A percentile compares a stretch with the other conserved stretches of the same genome.
Conservation (phyloP, 2,888 invertebrate species). For the Cheilosia grossa region DNA sequence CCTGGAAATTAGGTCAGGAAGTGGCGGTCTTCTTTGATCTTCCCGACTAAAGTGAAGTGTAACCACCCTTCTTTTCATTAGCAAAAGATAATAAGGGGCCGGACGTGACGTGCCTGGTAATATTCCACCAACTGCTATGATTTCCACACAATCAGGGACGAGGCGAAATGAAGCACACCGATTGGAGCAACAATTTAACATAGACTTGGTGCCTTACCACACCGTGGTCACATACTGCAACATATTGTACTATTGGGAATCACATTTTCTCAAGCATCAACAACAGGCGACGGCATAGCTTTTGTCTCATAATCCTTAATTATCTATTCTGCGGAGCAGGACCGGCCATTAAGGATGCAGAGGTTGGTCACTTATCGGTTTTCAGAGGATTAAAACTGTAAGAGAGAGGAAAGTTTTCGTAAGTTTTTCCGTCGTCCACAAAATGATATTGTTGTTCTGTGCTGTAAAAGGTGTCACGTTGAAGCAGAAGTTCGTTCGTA, state of each 20-base stretch:
- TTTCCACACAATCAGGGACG: background rate
- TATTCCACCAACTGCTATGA: slow-evolving; percentile 14
- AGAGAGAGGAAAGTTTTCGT: slow-evolving; percentile 11
- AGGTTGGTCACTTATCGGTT: slow-evolving; percentile 51
- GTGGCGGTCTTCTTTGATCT: slow-evolving; percentile 25
- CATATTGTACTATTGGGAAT: slow-evolving; percentile 7
- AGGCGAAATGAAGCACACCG: background rate
- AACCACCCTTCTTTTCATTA: slow-evolving; percentile 45
- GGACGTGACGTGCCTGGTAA: slow-evolving; percentile 54
- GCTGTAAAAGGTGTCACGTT: background rate
- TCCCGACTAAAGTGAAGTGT: background rate
- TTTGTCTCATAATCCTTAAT: slow-evolving; percentile 46
- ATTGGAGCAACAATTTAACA: slow-evolving; percentile 3
- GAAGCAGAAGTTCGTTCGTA: too few relatives aligned
- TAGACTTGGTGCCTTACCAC: slow-evolving; percentile 27
- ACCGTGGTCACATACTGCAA: slow-evolving; percentile 30
- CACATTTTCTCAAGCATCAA: slow-evolving; percentile 3
- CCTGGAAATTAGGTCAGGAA: slow-evolving; percentile 41
- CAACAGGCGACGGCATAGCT: background rate
- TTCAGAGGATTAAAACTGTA: slow-evolving; percentile 45
- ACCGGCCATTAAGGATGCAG: slow-evolving; percentile 2
- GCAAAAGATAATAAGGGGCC: slow-evolving; percentile 37
- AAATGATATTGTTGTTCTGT: background rate
- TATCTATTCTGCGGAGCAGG: slow-evolving; percentile 37
- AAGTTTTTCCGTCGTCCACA: background rate